These are phyloP conservation scores for Anguilla obscura DNA, from an alignment of 2,797 vertebrate genomes.

Conservation along the genomic window DNA sequence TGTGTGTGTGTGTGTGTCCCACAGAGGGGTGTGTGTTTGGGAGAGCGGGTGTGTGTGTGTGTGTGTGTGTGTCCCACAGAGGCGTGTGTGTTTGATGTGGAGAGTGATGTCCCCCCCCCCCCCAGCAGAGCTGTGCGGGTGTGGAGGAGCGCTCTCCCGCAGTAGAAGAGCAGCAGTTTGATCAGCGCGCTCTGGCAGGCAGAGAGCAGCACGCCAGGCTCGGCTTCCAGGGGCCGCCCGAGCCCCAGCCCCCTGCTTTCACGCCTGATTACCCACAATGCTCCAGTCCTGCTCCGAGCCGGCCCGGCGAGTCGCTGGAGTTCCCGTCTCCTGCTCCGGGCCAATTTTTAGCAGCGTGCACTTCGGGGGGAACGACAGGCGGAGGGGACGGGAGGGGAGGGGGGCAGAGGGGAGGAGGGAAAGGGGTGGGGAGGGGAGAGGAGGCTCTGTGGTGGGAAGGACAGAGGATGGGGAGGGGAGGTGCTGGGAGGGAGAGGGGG, in stretches of 20 bases:
- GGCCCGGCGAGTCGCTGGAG: constrained; percentile 31
- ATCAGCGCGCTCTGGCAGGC: background rate
- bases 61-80: no score
- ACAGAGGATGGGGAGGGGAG: background rate
- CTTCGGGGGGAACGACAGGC: background rate
- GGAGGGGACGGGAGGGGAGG: no score
- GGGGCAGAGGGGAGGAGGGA: no score
- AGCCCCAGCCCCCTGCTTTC: constrained; percentile 22
- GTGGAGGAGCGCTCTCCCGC: background rate
- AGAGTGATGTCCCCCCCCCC: no score
- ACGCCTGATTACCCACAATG: constrained; percentile 42
- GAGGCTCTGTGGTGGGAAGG: no score
- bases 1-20: no score
- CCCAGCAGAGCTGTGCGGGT: no score
- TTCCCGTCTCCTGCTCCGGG: constrained; percentile 9
- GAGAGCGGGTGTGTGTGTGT: no score
- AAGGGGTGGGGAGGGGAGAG: no score
- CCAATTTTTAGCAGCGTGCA: constrained; percentile 33
- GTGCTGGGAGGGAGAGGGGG: background rate
- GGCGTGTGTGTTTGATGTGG: no score
- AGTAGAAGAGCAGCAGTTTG: background rate
- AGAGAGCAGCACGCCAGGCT: no score
- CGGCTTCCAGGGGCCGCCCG: background rate
- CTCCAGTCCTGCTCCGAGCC: constrained; percentile 35
- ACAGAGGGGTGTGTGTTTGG: no score